These are phyloP conservation scores for Umimayanthus chanpuru DNA, from an alignment of 92 coral and sea anemone species.

Conservation along the genomic window DNA sequence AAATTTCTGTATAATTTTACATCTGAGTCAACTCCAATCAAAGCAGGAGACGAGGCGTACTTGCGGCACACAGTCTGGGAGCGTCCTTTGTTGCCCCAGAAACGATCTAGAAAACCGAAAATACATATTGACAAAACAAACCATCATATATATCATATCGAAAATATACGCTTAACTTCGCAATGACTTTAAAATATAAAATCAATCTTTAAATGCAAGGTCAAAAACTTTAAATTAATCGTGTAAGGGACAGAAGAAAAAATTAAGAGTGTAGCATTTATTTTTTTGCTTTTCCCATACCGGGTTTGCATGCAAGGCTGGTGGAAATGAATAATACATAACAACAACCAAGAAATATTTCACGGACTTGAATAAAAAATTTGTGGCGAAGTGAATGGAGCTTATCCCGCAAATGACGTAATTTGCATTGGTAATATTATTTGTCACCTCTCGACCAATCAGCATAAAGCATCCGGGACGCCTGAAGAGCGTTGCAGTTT, in stretches of 20 bases:
- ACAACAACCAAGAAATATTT: conserved; percentile 1
- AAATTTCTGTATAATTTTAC: background rate
- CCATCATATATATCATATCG: background rate
- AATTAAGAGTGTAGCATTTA: background rate
- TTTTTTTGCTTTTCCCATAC: background rate
- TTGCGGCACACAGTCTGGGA: background rate
- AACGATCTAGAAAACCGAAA: conserved; percentile 21
- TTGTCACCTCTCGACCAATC: conserved; percentile 43
- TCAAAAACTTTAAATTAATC: background rate
- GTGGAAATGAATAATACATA: conserved; percentile 5
- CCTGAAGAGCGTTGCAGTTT: conserved; percentile 45
- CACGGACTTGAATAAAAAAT: background rate
- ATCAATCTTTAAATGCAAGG: background rate
- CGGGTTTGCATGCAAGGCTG: background rate
- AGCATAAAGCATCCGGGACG: conserved; percentile 46
- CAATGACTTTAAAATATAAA: background rate
- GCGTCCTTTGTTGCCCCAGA: conserved; percentile 42
- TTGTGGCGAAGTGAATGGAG: background rate
- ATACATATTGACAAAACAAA: background rate
- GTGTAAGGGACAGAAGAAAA: background rate
- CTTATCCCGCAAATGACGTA: conserved; percentile 41
- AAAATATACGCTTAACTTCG: background rate
- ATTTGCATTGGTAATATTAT: conserved; percentile 28
- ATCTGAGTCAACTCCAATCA: conserved; percentile 1
- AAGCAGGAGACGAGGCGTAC: background rate